Evolutionary conservation across 2,113 vertebrate genomes (phyloP).

Genomic region (Saccopteryx leptura): DNA sequence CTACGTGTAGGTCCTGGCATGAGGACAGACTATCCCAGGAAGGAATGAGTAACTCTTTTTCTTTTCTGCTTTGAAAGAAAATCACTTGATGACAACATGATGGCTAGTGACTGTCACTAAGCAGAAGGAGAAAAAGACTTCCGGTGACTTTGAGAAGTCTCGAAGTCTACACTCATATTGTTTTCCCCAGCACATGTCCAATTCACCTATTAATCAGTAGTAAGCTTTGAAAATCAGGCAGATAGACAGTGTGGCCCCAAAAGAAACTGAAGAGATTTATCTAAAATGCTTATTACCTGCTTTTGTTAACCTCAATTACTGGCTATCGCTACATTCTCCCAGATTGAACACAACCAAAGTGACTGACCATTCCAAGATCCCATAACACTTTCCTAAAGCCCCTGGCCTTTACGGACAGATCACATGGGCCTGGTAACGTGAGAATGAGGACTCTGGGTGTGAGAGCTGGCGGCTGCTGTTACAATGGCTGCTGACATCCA

Average conservation of each 20-base stretch:
- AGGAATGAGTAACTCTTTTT: not conserved
- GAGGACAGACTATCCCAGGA: not conserved
- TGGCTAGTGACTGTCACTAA: not conserved
- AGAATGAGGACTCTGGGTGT: not conserved
- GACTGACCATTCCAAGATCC: no score
- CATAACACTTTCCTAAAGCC: not conserved
- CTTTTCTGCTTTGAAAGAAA: constrained; percentile 28
- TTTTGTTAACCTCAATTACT: not conserved
- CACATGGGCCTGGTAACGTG: accelerated
- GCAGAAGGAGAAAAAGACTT: constrained; percentile 13
- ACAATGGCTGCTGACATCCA: not conserved
- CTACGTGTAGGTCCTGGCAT: not conserved
- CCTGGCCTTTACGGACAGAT: not conserved
- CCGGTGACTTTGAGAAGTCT: not conserved
- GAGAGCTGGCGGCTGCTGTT: not conserved
- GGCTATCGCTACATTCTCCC: not conserved
- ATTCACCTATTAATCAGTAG: no score
- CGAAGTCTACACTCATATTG: not conserved
- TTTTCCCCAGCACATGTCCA: no score
- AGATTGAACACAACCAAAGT: not conserved
- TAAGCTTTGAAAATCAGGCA: not conserved
- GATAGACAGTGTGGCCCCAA: not conserved
- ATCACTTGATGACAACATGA: not conserved
- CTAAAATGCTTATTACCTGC: not conserved
- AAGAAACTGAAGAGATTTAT: not conserved